These are phyloP conservation scores for Erithacus rubecula DNA, from an alignment of 2,797 vertebrate species.

Conservation along the genomic window DNA sequence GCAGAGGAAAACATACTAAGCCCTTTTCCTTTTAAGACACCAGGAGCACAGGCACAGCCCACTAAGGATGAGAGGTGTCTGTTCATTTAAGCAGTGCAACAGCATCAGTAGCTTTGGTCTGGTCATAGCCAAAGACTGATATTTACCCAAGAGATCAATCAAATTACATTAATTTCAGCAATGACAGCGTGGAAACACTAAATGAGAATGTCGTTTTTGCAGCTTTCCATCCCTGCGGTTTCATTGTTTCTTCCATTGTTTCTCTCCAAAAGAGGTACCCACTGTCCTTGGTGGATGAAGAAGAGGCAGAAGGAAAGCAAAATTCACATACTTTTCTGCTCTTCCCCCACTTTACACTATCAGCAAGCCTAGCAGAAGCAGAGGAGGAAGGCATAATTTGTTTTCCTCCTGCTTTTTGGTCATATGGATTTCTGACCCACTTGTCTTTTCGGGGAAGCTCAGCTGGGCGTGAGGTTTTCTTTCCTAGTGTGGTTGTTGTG, in stretches of 20 bases:
- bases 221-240: background rate
- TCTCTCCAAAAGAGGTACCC: background rate
- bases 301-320: background rate
- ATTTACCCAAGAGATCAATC: background rate
- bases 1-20: background rate
- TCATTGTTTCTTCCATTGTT: background rate
- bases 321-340: background rate
- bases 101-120: background rate
- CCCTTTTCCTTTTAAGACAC: background rate
- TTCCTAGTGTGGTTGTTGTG: background rate
- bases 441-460: slow-evolving; percentile 4
- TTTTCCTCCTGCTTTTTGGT: background rate
- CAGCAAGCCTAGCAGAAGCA: background rate
- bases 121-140: background rate
- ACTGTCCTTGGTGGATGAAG: background rate
- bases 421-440: background rate
- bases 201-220: background rate
- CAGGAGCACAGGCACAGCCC: background rate
- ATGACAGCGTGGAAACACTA: background rate
- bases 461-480: background rate
- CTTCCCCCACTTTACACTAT: background rate
- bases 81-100: background rate
- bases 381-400: background rate
- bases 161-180: background rate
- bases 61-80: background rate